Evolutionary conservation across 2,888 invertebrate genomes (phyloP).

Genomic region (Apamea anceps): DNA sequence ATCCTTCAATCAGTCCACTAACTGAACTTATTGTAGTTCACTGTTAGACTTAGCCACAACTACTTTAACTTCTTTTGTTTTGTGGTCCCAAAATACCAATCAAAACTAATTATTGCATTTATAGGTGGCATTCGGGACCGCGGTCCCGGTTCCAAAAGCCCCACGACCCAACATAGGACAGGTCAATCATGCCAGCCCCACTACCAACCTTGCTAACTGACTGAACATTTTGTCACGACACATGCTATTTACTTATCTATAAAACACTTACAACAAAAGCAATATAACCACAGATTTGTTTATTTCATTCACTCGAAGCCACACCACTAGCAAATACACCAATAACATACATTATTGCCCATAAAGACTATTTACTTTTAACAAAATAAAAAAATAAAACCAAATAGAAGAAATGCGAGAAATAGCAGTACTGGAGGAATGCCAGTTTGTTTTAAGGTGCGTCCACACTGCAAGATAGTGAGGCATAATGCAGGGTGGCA

Average conservation of each 20-base stretch:
- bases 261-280: neutral
- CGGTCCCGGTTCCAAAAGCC: too few relatives aligned
- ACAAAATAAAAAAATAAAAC: conserved; percentile 36
- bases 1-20: neutral
- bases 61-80: too few relatives aligned
- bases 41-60: neutral
- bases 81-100: too few relatives aligned
- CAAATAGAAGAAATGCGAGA: conserved; percentile 25
- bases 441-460: conserved; percentile 39
- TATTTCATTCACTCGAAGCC: conserved; percentile 7
- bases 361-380: conserved; percentile 26
- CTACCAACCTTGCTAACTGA: neutral
- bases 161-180: too few relatives aligned
- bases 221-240: neutral
- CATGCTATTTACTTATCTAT: neutral
- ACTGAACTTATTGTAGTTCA: neutral
- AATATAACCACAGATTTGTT: neutral
- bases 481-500: too few relatives aligned
- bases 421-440: conserved; percentile 33
- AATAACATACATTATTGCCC: conserved; percentile 29
- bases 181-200: neutral
- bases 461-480: neutral
- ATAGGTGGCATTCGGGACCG: too few relatives aligned
- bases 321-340: conserved; percentile 15
- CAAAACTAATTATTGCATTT: too few relatives aligned